Evolutionary conservation across 2,888 invertebrate species (phyloP), one percentile per base, ranked within the genome.

Genomic region (Formica aserva): DNA sequence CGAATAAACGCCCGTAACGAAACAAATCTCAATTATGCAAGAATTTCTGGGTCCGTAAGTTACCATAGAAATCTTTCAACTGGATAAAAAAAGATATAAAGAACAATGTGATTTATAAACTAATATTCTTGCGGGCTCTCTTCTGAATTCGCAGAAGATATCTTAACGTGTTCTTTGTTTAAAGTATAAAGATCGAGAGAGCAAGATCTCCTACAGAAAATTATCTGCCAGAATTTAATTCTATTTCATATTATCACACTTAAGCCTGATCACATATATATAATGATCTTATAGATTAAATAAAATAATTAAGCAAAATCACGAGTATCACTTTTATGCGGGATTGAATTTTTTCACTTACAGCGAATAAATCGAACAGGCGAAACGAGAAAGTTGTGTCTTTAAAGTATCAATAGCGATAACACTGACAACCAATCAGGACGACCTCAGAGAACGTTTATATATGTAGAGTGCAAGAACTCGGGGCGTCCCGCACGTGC

Each of bases 401-500:
- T 72, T 60, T 13, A 26, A 72, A 60, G 41, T 75, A 84, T 83
- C 75, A 84, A 84, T 62, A 69, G 26, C 45, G 32, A 15, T 45
- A 62, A 45, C 55, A 48, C 45, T 55, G 35, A 75, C 29, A 32
- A 4, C 13, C 72, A n/a, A 75, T 84, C 66, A 35, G 83, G 76
- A 75, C 69, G 55, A 69, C 29, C 75, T 9, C 63, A 18, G 60
- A 72, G 78, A 60, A 80, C 75, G 81, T 72, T 75, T 81, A 74
- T 52, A 74, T 52, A 65, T 35, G 35, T 35, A 6, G 75, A 65
- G 63, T 55, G 52, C 18, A 62, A 77, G 32, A 85, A 88, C 84
- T 85, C 83, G 77, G 82, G 32, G 80, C 85, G 83, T 74, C 88
- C 86, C 86, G 88, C 85, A 85, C 77, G 88, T 84, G 87, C 89